Evolutionary conservation across 2,888 invertebrate species (phyloP).

Genomic region (Graphium colonna): DNA sequence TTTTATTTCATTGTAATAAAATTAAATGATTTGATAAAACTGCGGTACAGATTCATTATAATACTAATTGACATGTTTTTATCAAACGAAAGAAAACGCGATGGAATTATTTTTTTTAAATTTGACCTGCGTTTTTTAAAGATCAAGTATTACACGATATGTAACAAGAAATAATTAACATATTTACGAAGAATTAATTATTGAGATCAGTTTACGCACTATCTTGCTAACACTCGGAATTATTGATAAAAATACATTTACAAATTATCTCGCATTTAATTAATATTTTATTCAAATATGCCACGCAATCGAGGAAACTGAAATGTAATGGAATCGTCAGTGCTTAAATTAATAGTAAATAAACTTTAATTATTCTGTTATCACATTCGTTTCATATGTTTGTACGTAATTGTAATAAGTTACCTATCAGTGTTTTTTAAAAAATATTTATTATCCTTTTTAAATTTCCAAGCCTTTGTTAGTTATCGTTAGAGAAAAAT

Average conservation of each 20-base stretch:
- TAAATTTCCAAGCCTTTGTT: no score
- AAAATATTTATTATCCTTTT: no score
- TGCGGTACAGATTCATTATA: background rate
- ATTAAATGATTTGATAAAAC: background rate
- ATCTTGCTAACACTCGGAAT: conserved; percentile 3
- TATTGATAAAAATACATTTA: conserved; percentile 5
- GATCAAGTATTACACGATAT: background rate
- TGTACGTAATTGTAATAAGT: no score
- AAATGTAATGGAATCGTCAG: conserved; percentile 4
- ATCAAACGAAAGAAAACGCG: background rate
- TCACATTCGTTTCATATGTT: background rate
- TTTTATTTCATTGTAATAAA: background rate
- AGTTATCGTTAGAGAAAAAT: no score
- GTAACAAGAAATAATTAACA: conserved; percentile 8
- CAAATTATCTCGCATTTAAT: conserved; percentile 10
- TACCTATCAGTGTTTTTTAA: no score
- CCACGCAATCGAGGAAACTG: background rate
- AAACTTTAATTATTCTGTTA: background rate
- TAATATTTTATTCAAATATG: conserved; percentile 12
- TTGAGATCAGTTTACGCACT: conserved; percentile 6
- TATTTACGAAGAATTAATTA: conserved; percentile 10
- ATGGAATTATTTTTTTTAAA: background rate
- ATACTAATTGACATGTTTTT: background rate
- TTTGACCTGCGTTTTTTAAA: background rate
- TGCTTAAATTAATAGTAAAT: background rate